phyloP scores from a whole-genome alignment of 2,113 vertebrate genomes.

The Lichenostomus cassidix region DNA sequence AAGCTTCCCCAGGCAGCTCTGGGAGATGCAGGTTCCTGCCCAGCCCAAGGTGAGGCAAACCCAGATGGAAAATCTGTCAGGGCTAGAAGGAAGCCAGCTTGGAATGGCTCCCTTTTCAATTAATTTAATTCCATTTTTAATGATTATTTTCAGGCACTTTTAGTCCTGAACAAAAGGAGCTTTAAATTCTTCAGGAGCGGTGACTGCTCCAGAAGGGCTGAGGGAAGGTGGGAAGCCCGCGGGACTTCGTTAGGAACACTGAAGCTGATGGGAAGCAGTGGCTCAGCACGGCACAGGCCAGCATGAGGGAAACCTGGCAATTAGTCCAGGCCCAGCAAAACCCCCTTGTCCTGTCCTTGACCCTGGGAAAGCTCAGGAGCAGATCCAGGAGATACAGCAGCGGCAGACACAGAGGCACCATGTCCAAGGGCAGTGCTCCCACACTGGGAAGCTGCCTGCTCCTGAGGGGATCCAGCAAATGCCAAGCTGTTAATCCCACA shows the following conservation, averaged over 20 bases:
- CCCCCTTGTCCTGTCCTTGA: neutral
- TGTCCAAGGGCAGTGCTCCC: neutral
- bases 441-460: accelerated
- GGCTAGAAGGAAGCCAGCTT: neutral
- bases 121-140: constrained; percentile 19
- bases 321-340: neutral
- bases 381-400: accelerated
- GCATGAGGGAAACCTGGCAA: neutral
- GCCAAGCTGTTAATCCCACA: neutral
- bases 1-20: neutral
- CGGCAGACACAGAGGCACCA: neutral
- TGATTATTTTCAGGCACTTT: neutral
- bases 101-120: neutral
- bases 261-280: neutral
- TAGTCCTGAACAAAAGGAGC: constrained; percentile 36
- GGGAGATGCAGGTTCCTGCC: neutral
- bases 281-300: neutral
- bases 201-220: neutral
- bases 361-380: neutral
- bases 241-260: constrained; percentile 33
- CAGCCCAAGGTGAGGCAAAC: neutral
- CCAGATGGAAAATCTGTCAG: neutral
- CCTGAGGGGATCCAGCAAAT: accelerated
- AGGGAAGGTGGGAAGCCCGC: constrained; percentile 3
- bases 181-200: constrained; percentile 7